Evolutionary conservation across 2,888 invertebrate genomes (phyloP).

Genomic region (Hymenopus coronatus): DNA sequence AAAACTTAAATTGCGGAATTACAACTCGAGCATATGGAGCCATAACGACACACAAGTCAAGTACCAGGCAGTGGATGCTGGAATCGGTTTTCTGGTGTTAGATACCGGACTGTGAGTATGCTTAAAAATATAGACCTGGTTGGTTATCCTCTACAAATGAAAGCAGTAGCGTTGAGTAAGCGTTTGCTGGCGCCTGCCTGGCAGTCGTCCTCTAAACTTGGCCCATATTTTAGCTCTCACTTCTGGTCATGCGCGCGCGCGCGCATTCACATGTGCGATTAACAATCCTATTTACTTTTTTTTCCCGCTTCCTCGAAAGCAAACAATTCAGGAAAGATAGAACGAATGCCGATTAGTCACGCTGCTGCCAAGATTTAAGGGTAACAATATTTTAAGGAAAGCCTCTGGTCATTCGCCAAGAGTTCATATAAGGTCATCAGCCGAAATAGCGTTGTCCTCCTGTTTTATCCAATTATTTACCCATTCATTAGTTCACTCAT

Average conservation of each 20-base stretch:
- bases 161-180: not conserved
- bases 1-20: too few species aligned
- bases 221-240: slow-evolving; percentile 25
- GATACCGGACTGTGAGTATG: too few species aligned
- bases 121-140: too few species aligned
- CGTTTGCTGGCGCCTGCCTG: not conserved
- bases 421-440: not conserved
- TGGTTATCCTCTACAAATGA: too few species aligned
- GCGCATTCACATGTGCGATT: not conserved
- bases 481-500: not conserved
- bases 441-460: not conserved
- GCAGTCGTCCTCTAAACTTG: slow-evolving; percentile 25
- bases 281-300: not conserved
- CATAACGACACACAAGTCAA: too few species aligned
- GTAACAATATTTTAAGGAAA: not conserved
- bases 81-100: too few species aligned
- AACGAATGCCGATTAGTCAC: not conserved
- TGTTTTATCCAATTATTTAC: not conserved
- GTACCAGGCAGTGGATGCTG: too few species aligned
- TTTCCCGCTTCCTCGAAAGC: not conserved
- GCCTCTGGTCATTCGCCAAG: not conserved
- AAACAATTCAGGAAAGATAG: not conserved
- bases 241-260: too few species aligned
- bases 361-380: not conserved
- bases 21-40: too few species aligned